Conservation (phyloP, 2,797 vertebrate genomes). For the Rhyacichthys aspro region DNA sequence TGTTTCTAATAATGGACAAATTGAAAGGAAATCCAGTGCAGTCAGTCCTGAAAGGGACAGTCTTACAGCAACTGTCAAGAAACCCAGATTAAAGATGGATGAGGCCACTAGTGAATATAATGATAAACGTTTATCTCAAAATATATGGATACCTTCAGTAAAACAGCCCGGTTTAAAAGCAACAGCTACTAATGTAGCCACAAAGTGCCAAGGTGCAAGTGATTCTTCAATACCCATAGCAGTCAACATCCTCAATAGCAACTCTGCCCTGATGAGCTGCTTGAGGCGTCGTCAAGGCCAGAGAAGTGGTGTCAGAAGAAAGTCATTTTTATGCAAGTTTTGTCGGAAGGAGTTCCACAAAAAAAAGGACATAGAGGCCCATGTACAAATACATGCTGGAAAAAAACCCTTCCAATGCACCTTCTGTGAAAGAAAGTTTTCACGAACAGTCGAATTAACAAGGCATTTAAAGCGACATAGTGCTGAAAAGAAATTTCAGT, state of each 20-base stretch:
- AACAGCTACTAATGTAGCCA: neutral
- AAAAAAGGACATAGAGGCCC: constrained; percentile 73
- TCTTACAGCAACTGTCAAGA: constrained; percentile 24
- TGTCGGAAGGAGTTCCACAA: constrained; percentile 77
- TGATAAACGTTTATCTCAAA: constrained; percentile 4
- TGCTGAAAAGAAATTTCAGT: constrained; percentile 80
- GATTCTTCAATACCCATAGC: constrained; percentile 29
- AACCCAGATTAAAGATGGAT: constrained; percentile 26
- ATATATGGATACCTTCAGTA: constrained; percentile 59
- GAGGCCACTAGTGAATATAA: neutral
- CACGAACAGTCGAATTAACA: constrained; percentile 74
- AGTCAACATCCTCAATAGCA: constrained; percentile 67
- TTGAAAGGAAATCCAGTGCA: constrained; percentile 19
- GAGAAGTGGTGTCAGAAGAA: constrained; percentile 68
- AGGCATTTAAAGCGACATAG: constrained; percentile 79
- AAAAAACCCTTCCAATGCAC: constrained; percentile 79
- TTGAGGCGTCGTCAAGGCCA: constrained; percentile 32
- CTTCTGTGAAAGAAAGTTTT: constrained; percentile 77
- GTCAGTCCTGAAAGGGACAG: neutral
- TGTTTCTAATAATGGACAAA: neutral
- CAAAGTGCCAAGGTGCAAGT: neutral
- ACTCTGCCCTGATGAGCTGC: constrained; percentile 73
- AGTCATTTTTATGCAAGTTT: constrained; percentile 75
- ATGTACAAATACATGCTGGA: constrained; percentile 76
- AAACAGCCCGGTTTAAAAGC: constrained; percentile 12